Evolutionary conservation across 1,140 invertebrate species (phyloP), one percentile per base, ranked within the genome.

Genomic region (Tetragnatha versicolor): DNA sequence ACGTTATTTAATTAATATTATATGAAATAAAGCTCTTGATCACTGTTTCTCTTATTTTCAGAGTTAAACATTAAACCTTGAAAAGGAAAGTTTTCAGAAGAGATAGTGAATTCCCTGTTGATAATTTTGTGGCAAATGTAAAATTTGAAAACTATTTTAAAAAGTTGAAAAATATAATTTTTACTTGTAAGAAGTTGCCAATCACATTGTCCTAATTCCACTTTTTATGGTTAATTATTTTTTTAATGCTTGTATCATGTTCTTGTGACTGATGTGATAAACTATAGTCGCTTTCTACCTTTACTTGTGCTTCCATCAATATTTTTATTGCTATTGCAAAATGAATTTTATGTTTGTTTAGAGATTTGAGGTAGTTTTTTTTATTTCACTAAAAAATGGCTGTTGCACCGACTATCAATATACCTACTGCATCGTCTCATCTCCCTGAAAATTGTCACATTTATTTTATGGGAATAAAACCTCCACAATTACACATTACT

Each of bases 391-490:
- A 35, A 17, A 77, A 27, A 29, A 70, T 77, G 73, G 73, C 73
- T 65, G 60, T 77, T 39, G 73, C 66, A 31, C 73, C 73, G n/a
- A 65, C 73, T 42, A 20, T 77, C 22, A 77, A 55, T 61, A 77
- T 66, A 39, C n/a, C 65, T 55, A 27, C 51, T 25, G 63, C 68
- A 33, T 25, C 76, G 4, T 7, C 51, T 22, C 49, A 79, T 55
- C 25, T 79, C 31, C 37, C 49, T 27, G 76, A 79, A 22, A 63
- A 79, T n/a, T 79, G 76, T 47, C 22, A 51, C 4, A 69, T 79
- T 45, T 79, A 79, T 53, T 79, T 79, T 27, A 69, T 79, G 65
- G 65, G 37, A 12, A 68, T 79, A 55, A 79, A 79, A 47, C 27
- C 76, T 0, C 75, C 51, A 6, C 76, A 79, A 10, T 25, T 79